These are phyloP conservation scores for Artibeus lituratus DNA, from an alignment of 2,797 vertebrate species.

Conservation along the genomic window DNA sequence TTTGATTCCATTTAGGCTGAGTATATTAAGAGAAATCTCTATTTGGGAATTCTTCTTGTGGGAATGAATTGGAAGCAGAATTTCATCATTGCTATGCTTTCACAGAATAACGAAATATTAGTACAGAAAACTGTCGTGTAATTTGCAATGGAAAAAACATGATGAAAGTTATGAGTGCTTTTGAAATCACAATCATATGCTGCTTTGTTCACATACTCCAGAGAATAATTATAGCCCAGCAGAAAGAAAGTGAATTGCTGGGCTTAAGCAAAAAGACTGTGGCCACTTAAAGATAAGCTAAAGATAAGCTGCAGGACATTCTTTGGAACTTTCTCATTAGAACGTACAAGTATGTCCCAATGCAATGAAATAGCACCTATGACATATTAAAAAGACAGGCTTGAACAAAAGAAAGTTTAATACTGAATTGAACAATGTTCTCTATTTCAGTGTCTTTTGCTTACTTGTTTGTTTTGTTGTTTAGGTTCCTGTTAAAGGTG, in stretches of 20 bases:
- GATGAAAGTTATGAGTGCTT: neutral
- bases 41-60: neutral
- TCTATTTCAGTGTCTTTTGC: no score
- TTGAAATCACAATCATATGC: neutral
- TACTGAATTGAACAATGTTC: neutral
- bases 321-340: neutral
- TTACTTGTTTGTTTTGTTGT: no score
- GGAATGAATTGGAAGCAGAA: neutral
- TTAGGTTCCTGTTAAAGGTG: no score
- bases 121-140: neutral
- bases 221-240: neutral
- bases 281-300: neutral
- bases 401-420: neutral
- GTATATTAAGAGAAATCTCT: neutral
- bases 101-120: neutral
- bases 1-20: neutral
- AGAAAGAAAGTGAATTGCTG: neutral
- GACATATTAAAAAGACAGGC: neutral
- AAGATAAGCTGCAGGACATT: neutral
- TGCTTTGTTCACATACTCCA: neutral
- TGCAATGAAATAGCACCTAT: neutral
- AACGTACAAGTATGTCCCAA: neutral
- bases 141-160: conserved; percentile 9
- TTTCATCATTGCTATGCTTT: neutral
- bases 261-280: neutral